These are phyloP conservation scores for Rhagologus leucostigma DNA, from an alignment of 2,113 vertebrate species.

Conservation along the genomic window DNA sequence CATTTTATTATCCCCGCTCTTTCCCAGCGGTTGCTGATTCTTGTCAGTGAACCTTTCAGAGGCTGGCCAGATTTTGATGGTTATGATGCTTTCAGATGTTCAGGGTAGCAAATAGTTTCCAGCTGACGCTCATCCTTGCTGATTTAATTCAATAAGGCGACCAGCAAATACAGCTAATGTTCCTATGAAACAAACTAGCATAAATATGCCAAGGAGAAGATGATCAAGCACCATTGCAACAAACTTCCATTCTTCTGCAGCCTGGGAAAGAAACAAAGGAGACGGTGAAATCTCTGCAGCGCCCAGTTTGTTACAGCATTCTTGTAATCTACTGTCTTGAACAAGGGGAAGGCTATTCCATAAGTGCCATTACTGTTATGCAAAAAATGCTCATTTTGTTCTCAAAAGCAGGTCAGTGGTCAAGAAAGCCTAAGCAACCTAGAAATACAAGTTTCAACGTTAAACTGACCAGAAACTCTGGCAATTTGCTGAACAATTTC, in stretches of 20 bases:
- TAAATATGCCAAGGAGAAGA: conserved; percentile 94
- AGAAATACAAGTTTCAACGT: background rate
- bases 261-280: conserved; percentile 72
- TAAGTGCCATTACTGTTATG: background rate
- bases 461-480: background rate
- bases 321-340: background rate
- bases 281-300: background rate
- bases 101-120: background rate
- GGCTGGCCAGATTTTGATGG: background rate
- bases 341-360: background rate
- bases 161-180: conserved; percentile 92
- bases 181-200: conserved; percentile 94
- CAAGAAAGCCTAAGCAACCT: background rate
- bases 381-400: background rate
- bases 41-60: background rate
- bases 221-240: conserved; percentile 98
- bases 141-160: conserved; percentile 92
- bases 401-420: background rate
- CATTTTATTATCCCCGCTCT: background rate
- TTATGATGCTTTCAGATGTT: background rate
- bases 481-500: background rate
- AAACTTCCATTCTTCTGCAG: conserved; percentile 97
- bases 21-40: background rate
- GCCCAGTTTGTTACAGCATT: background rate
- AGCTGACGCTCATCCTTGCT: conserved; percentile 74